A percentile compares a stretch with the other conserved stretches of the same genome.
phyloP scores from a whole-genome alignment of 2,113 vertebrate genomes.

The Tragelaphus scriptus region DNA sequence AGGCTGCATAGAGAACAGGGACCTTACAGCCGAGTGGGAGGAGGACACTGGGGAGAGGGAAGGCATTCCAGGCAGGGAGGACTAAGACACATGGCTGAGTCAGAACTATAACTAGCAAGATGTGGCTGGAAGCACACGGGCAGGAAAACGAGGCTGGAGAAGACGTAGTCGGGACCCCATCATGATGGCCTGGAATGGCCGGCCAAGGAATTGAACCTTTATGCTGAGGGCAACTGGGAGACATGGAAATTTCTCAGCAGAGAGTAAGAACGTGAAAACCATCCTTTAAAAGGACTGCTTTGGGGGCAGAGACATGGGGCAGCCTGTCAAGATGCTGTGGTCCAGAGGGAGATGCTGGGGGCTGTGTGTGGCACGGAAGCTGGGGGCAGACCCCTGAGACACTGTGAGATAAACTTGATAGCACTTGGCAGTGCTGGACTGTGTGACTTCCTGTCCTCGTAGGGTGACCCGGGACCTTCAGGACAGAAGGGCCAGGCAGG shows the following conservation, averaged over 20 bases:
- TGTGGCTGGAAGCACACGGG: neutral
- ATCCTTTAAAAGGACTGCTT: neutral
- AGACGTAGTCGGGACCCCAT: neutral
- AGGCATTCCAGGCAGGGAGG: neutral
- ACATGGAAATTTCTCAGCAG: neutral
- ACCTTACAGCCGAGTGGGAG: neutral
- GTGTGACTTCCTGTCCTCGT: neutral
- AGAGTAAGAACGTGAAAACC: neutral
- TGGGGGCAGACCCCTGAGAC: neutral
- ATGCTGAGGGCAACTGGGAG: neutral
- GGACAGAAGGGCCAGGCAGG: constrained; percentile 88
- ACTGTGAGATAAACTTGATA: neutral
- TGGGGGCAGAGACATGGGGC: neutral
- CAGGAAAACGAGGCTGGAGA: neutral
- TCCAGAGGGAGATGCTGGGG: neutral
- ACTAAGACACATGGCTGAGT: neutral
- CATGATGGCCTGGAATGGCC: neutral
- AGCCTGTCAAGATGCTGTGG: neutral
- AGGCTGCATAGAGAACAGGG: neutral
- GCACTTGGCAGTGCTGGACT: neutral
- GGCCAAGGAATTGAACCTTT: neutral
- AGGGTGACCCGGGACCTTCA: constrained; percentile 89
- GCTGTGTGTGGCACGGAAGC: neutral
- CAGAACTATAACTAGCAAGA: neutral
- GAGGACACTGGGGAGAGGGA: neutral